Evolutionary conservation across 2,797 vertebrate species (phyloP).

Genomic region (Neostethus bicornis): DNA sequence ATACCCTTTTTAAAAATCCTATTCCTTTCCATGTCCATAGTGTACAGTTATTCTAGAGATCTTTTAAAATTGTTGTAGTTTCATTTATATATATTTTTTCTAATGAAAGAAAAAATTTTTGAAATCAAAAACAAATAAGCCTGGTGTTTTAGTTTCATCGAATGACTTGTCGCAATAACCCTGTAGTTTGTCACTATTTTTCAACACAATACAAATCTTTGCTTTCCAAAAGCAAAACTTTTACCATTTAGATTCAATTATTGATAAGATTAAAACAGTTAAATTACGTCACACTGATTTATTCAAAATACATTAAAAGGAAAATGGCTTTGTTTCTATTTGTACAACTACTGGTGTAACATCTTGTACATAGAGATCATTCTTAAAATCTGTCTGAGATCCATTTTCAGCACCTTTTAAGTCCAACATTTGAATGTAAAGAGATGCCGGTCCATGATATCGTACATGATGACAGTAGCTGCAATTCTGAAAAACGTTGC

Average conservation of each 20-base stretch:
- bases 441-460: neutral
- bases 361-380: neutral
- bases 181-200: too few relatives aligned
- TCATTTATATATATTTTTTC: conserved; percentile 2
- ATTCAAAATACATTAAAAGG: too few relatives aligned
- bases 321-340: neutral
- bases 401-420: neutral
- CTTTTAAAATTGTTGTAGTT: neutral
- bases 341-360: neutral
- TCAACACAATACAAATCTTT: too few relatives aligned
- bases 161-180: too few relatives aligned
- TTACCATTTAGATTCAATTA: too few relatives aligned
- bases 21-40: neutral
- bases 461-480: neutral
- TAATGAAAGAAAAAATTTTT: too few relatives aligned
- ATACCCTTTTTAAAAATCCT: neutral
- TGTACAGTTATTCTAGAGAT: neutral
- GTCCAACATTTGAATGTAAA: neutral
- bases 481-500: too few relatives aligned
- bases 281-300: too few relatives aligned
- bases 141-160: too few relatives aligned
- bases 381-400: neutral
- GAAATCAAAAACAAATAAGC: too few relatives aligned
- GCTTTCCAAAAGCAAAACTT: too few relatives aligned
- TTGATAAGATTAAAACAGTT: too few relatives aligned